phyloP scores from a whole-genome alignment of 2,113 vertebrate genomes.

The Hemiscyllium ocellatum region DNA sequence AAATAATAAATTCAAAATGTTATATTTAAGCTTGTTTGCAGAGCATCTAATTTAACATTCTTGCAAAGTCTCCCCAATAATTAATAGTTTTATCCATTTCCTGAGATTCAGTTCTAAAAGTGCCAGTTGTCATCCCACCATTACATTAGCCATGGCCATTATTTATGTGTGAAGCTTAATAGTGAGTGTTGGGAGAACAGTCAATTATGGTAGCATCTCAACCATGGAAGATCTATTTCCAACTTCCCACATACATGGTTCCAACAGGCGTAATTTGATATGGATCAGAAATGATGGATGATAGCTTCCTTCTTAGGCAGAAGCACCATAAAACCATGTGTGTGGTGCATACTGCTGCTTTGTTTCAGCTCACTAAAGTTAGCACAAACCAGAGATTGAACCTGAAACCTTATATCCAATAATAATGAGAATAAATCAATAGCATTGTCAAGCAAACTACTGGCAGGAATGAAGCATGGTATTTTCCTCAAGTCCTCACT shows the following conservation, averaged over 20 bases:
- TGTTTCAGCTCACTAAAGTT: background rate
- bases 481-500: too few relatives aligned
- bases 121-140: background rate
- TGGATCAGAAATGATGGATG: background rate
- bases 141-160: background rate
- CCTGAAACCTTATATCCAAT: background rate
- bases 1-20: background rate
- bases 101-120: background rate
- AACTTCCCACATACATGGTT: background rate
- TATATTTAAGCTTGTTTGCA: background rate
- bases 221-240: background rate
- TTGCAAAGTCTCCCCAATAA: background rate
- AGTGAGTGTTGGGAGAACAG: background rate
- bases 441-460: background rate
- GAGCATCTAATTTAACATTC: background rate
- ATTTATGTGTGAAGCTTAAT: background rate
- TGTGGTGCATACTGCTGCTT: background rate
- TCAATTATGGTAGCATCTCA: background rate
- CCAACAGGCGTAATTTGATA: background rate
- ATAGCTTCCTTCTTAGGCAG: background rate
- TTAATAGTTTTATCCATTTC: background rate
- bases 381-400: background rate
- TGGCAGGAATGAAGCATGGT: background rate
- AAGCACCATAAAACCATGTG: background rate
- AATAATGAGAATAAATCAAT: background rate